A percentile compares a stretch with the other conserved stretches of the same genome.
Conservation (phyloP, 2,113 vertebrate species). For the Channa maculata region DNA sequence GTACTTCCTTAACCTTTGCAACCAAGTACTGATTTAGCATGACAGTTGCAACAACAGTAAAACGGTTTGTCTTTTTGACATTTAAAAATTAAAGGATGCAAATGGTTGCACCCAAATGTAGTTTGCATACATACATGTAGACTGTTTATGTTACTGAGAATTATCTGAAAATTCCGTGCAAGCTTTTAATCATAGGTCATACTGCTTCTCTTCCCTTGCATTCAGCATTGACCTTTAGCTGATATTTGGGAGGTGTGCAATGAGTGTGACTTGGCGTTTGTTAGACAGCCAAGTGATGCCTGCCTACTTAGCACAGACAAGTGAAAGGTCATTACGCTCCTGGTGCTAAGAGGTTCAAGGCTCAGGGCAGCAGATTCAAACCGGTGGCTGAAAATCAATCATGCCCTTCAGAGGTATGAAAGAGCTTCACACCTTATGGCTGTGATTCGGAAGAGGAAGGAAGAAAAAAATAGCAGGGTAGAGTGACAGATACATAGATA, state of each 20-base stretch:
- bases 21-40: no score
- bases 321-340: constrained; percentile 70
- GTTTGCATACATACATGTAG: not conserved
- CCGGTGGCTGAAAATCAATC: constrained; percentile 73
- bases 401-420: constrained; percentile 55
- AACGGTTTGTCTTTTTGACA: no score
- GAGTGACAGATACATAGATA: constrained; percentile 12
- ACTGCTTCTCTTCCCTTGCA: constrained; percentile 29
- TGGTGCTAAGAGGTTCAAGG: constrained; percentile 58
- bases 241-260: constrained; percentile 64
- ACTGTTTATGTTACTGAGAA: constrained; percentile 6
- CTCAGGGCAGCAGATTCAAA: constrained; percentile 58
- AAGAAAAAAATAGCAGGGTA: constrained; percentile 7
- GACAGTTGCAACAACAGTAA: no score
- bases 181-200: constrained; percentile 24
- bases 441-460: constrained; percentile 10
- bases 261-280: constrained; percentile 48
- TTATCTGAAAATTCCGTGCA: constrained; percentile 25
- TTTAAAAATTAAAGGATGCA: no score
- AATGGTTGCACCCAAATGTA: not conserved
- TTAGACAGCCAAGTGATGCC: constrained; percentile 63
- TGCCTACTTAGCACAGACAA: constrained; percentile 66
- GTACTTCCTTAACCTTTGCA: no score
- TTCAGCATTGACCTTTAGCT: constrained; percentile 65
- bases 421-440: constrained; percentile 19